These are phyloP conservation scores for Orbicella faveolata DNA, from an alignment of 64 coral and sea anemone species.

Conservation along the genomic window DNA sequence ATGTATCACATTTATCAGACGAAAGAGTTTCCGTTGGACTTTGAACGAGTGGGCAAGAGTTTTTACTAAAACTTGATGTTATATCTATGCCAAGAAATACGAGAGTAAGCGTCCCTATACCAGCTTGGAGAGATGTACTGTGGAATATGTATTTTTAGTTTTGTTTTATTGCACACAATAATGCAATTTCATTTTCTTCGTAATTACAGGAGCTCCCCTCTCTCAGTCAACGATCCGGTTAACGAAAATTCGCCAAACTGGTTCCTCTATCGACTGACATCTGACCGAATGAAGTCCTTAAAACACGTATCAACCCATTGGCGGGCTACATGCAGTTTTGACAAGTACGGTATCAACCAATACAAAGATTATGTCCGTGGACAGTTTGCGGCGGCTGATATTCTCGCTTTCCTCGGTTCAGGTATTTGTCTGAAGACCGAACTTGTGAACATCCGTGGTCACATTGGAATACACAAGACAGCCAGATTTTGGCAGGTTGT, in stretches of 20 bases:
- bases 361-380: slow-evolving; percentile 72
- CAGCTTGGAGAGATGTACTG: no score
- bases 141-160: neutral
- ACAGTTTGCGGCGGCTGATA: slow-evolving; percentile 37
- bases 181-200: no score
- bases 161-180: neutral
- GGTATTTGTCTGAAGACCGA: slow-evolving; percentile 53
- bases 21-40: no score
- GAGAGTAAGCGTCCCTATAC: no score
- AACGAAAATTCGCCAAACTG: slow-evolving; percentile 58
- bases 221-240: slow-evolving; percentile 8
- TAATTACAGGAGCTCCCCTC: neutral
- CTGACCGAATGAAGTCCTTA: slow-evolving; percentile 42
- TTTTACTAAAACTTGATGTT: no score
- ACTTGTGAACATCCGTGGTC: slow-evolving; percentile 54
- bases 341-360: slow-evolving; percentile 14
- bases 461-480: slow-evolving; percentile 14
- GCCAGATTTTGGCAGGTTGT: slow-evolving; percentile 39
- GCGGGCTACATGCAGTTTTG: slow-evolving; percentile 55
- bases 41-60: no score
- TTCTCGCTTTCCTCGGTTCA: slow-evolving; percentile 4
- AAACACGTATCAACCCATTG: slow-evolving; percentile 55
- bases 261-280: slow-evolving; percentile 53
- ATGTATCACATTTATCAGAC: no score
- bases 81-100: no score